phyloP scores from a whole-genome alignment of 1,140 invertebrate genomes.

The Popillia japonica region DNA sequence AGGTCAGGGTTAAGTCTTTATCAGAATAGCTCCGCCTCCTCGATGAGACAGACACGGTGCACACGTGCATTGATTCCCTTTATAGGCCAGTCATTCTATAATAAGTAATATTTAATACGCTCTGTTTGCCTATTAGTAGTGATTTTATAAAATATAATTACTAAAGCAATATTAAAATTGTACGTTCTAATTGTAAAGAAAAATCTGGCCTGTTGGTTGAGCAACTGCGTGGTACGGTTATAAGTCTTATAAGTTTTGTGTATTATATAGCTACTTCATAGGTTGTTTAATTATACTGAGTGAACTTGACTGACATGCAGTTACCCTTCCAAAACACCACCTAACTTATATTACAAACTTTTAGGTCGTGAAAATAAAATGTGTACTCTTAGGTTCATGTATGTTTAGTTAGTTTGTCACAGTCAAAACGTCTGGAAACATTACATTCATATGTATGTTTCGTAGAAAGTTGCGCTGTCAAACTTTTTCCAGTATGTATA shows the following conservation, averaged over 20 bases:
- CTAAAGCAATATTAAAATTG: not conserved
- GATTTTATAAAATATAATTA: not conserved
- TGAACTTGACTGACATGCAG: not conserved
- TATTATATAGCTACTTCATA: not conserved
- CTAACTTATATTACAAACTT: no score
- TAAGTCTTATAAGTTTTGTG: not conserved
- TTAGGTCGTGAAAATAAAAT: no score
- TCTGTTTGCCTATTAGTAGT: not conserved
- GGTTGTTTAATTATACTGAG: not conserved
- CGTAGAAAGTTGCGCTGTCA: no score
- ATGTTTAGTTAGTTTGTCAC: no score
- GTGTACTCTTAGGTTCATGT: no score
- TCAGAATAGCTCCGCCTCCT: slow-evolving; percentile 45
- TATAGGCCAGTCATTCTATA: not conserved
- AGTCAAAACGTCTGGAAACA: no score
- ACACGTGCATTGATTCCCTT: slow-evolving; percentile 36
- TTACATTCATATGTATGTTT: no score
- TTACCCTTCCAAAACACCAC: not conserved
- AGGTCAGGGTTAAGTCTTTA: slow-evolving; percentile 52
- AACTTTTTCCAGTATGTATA: no score
- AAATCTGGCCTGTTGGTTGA: not conserved
- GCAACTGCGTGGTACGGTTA: not conserved
- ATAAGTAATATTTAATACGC: not conserved
- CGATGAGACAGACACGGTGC: slow-evolving; percentile 37
- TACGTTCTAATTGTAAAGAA: not conserved